These are phyloP conservation scores for Cheiracanthium punctorium DNA, from an alignment of 2,888 invertebrate species.

Conservation along the genomic window DNA sequence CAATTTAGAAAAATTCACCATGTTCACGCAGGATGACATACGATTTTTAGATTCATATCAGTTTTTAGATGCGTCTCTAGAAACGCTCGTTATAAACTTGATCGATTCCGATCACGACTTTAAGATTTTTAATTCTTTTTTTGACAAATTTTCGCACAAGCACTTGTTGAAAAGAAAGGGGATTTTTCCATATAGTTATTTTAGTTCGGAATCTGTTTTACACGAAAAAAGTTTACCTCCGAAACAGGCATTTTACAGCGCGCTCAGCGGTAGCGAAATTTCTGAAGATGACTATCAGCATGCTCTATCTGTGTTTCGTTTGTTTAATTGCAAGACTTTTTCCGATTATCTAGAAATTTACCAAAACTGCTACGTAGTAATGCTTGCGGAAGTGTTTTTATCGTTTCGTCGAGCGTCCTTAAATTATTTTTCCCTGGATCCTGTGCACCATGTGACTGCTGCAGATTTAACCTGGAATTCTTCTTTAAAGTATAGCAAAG, in stretches of 20 bases:
- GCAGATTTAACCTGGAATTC: constrained; percentile 20
- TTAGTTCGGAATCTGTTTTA: not conserved
- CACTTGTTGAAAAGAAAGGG: not conserved
- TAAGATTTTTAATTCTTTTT: constrained; percentile 16
- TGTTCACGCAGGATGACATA: not conserved
- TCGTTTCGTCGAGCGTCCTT: not conserved
- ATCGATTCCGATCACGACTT: not conserved
- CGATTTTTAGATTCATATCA: constrained; percentile 29
- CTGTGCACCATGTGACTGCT: not conserved
- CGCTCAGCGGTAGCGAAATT: not conserved
- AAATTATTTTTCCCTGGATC: not conserved
- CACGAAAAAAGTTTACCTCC: not conserved
- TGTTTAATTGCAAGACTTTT: constrained; percentile 6
- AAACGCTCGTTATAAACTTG: constrained; percentile 18
- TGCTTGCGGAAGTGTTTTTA: not conserved
- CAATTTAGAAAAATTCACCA: constrained; percentile 10
- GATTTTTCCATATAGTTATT: constrained; percentile 18
- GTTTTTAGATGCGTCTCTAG: constrained; percentile 16
- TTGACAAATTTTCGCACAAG: not conserved
- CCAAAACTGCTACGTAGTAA: not conserved
- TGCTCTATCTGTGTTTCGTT: not conserved
- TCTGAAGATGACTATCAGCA: not conserved
- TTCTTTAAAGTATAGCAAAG: constrained; percentile 12
- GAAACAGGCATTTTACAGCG: not conserved
- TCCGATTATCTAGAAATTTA: constrained; percentile 16